Percentiles rank a stretch among this genome's conserved stretches.
Conservation (phyloP, 2,113 vertebrate species). For the Geococcyx californianus region DNA sequence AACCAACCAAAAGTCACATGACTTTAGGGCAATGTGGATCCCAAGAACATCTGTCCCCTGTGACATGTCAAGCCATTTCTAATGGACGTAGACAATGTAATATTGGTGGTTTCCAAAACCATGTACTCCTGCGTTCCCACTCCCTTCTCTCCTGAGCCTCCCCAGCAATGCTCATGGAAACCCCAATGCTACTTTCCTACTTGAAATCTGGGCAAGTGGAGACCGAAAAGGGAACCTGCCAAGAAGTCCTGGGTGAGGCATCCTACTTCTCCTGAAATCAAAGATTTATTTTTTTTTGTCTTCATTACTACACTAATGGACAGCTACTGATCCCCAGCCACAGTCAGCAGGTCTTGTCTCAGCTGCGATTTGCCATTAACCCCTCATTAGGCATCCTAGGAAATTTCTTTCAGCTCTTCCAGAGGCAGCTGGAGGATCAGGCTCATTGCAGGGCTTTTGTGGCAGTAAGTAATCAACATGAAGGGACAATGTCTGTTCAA, state of each 20-base stretch:
- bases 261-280: background rate
- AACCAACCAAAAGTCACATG: background rate
- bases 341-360: background rate
- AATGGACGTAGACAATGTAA: background rate
- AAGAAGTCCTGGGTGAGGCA: background rate
- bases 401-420: background rate
- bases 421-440: background rate
- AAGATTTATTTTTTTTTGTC: background rate
- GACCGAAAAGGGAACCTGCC: rapidly evolving
- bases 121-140: background rate
- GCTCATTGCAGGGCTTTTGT: background rate
- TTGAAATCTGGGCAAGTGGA: background rate
- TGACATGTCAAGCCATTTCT: background rate
- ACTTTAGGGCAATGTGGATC: background rate
- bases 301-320: background rate
- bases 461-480: background rate
- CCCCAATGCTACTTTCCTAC: background rate
- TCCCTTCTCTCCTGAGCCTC: background rate
- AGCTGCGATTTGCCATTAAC: background rate
- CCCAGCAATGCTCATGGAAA: background rate
- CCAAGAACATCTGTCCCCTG: background rate
- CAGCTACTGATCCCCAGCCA: background rate
- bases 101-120: background rate
- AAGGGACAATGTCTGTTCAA: background rate
- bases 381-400: background rate